These are phyloP conservation scores for Mylabris phalerata DNA, from an alignment of 1,140 invertebrate species.

Conservation along the genomic window DNA sequence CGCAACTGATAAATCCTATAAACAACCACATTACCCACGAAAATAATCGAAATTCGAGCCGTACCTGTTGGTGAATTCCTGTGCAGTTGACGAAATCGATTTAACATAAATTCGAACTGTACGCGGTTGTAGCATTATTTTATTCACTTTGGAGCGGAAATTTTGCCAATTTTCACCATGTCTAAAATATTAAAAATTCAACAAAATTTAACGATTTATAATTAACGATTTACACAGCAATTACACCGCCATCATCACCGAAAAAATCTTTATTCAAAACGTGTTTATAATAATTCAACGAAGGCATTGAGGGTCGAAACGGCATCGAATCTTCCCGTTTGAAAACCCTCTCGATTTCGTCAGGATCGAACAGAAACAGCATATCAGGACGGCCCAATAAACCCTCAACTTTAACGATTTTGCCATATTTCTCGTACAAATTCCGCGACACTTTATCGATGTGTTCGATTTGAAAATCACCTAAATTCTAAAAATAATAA, in stretches of 20 bases:
- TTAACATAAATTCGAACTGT: conserved; percentile 68
- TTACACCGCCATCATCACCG: conserved; percentile 69
- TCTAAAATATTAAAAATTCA: conserved; percentile 40
- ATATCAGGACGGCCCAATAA: conserved; percentile 72
- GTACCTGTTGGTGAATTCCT: conserved; percentile 64
- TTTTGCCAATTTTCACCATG: conserved; percentile 74
- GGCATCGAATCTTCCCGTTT: conserved; percentile 70
- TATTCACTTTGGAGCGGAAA: conserved; percentile 73
- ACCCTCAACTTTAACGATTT: conserved; percentile 65
- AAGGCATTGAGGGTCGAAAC: conserved; percentile 78
- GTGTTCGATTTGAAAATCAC: conserved; percentile 39
- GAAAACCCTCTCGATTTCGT: conserved; percentile 76
- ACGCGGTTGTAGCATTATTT: conserved; percentile 69
- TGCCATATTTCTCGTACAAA: conserved; percentile 67
- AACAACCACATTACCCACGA: conserved; percentile 1
- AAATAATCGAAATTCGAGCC: conserved; percentile 2
- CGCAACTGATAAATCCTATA: conserved; percentile 54
- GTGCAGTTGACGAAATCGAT: conserved; percentile 67
- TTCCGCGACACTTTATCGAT: conserved; percentile 61
- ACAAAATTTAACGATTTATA: not conserved
- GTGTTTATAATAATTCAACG: conserved; percentile 74
- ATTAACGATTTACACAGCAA: conserved; percentile 59
- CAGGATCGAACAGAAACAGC: conserved; percentile 73
- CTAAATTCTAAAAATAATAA: conserved; percentile 19
- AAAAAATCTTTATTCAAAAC: conserved; percentile 74